Conservation (phyloP, 2,888 invertebrate species). For the Hofmannophila pseudospretella region DNA sequence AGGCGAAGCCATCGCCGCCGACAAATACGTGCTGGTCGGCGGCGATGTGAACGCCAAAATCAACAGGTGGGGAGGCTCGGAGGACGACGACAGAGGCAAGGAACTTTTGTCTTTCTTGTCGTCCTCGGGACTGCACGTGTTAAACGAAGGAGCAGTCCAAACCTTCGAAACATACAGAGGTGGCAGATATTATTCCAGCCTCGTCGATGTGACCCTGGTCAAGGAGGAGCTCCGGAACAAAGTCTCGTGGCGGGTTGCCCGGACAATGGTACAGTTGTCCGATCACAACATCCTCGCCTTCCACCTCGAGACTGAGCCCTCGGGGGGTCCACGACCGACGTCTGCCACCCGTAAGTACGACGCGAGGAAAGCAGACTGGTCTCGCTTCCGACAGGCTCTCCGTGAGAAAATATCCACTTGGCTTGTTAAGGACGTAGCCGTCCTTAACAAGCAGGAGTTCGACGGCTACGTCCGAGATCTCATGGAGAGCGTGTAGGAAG, state of each 20-base stretch:
- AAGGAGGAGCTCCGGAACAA: not conserved
- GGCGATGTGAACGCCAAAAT: slow-evolving; percentile 6
- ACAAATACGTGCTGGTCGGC: not conserved
- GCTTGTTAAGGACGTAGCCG: no score
- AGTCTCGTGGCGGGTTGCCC: not conserved
- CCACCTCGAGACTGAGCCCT: not conserved
- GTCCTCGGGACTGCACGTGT: not conserved
- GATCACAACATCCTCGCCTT: not conserved
- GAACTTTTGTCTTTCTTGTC: not conserved
- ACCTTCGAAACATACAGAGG: not conserved
- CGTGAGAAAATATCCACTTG: not conserved
- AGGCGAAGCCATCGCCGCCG: not conserved
- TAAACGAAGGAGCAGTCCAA: not conserved
- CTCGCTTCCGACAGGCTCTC: not conserved
- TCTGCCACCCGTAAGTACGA: not conserved
- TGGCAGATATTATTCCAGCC: not conserved
- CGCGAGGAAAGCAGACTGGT: not conserved
- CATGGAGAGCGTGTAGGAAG: not conserved
- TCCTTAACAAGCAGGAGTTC: not conserved
- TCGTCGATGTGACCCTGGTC: slow-evolving; percentile 1
- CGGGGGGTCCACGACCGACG: not conserved
- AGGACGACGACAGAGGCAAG: not conserved
- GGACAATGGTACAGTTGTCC: not conserved
- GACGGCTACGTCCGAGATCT: not conserved
- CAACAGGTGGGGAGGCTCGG: slow-evolving; percentile 5